Percentiles rank a stretch among this genome's conserved stretches.
These are phyloP conservation scores for Trachythela sp. DNA, from an alignment of 64 coral and sea anemone genomes.

Conservation along the genomic window DNA sequence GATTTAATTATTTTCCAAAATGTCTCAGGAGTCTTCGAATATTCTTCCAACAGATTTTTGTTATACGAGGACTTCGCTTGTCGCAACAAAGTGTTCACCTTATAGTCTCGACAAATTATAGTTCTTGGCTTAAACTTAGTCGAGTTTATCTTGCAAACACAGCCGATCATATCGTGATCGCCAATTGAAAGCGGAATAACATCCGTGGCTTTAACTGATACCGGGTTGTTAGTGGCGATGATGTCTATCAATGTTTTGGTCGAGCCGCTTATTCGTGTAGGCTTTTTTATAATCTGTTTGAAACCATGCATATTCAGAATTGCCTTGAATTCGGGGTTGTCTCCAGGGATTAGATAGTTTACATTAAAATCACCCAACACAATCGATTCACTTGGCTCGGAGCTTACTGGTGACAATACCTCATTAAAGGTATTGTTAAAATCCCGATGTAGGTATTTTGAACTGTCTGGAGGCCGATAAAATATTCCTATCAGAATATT, in stretches of 20 bases:
- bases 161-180: background rate
- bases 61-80: no score
- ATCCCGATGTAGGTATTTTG: background rate
- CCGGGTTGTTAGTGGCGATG: background rate
- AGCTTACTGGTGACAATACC: background rate
- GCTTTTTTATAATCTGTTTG: background rate
- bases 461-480: background rate
- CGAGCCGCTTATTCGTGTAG: background rate
- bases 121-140: background rate
- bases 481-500: background rate
- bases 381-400: slow-evolving; percentile 12
- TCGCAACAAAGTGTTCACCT: no score
- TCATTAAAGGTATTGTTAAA: background rate
- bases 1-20: no score
- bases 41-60: no score
- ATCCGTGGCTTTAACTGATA: background rate
- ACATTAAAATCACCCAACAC: background rate
- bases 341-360: background rate
- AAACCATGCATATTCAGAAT: background rate
- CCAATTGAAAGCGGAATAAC: no score
- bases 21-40: no score
- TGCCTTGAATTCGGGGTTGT: no score
- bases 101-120: background rate
- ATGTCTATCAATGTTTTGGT: background rate
- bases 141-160: background rate